Conservation (phyloP, 2,888 invertebrate genomes). For the Notodonta ziczac region DNA sequence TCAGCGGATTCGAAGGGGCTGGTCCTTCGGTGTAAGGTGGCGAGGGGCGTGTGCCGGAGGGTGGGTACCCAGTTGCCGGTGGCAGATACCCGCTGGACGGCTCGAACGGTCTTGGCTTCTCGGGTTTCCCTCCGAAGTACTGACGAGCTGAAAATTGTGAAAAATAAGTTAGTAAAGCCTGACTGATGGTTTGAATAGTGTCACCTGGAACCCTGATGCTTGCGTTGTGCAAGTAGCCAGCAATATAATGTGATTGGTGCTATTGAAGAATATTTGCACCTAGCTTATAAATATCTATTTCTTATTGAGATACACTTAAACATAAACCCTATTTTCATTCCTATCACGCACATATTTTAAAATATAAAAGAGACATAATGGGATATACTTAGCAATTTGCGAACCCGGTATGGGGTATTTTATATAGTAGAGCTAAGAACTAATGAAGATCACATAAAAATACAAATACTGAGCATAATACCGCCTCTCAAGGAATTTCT, state of each 20-base stretch:
- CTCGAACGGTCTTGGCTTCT: conserved; percentile 89
- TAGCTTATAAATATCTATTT: neutral
- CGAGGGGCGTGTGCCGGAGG: conserved; percentile 70
- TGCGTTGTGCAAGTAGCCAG: conserved; percentile 38
- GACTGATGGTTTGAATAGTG: neutral
- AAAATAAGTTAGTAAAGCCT: conserved; percentile 8
- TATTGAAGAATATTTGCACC: conserved; percentile 3
- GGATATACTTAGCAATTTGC: too few relatives aligned
- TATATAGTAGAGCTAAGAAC: too few relatives aligned
- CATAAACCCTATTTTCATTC: too few relatives aligned
- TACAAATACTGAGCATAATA: too few relatives aligned
- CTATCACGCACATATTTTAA: too few relatives aligned
- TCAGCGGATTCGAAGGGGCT: conserved; percentile 49
- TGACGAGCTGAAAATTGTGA: conserved; percentile 86
- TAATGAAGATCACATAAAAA: too few relatives aligned
- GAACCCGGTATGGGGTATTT: too few relatives aligned
- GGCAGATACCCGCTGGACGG: conserved; percentile 71
- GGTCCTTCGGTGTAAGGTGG: conserved; percentile 72
- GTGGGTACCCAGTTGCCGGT: conserved; percentile 68
- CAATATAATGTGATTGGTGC: conserved; percentile 17
- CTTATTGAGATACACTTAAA: too few relatives aligned
- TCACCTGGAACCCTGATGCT: conserved; percentile 24
- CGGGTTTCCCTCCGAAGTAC: conserved; percentile 86
- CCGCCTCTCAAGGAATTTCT: too few relatives aligned
- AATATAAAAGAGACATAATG: too few relatives aligned